Evolutionary conservation across 2,888 invertebrate genomes (phyloP), one percentile per base, ranked within the genome.

Genomic region (Chaetogeoica ovagalla): DNA sequence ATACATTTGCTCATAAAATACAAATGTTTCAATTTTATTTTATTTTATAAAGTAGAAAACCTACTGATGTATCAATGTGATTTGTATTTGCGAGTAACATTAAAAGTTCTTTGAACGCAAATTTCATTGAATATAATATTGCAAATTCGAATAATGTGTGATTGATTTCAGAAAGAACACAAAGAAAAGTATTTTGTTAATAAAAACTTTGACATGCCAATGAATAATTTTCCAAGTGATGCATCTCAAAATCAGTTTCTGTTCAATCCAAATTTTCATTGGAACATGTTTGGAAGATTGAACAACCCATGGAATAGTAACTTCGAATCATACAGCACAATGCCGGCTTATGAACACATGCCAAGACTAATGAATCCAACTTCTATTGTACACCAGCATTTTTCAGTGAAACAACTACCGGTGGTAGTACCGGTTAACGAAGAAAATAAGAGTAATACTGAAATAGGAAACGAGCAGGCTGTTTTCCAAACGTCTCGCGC

Each of bases 301-400:
- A 11, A 1, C 3, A 19, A 63, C n/a, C 13, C 39, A 74, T 19
- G 23, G 48, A 63, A 55, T 23, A 37, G 63, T 55, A 43, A 70
- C 63, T 6, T 19, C n/a, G 2, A 3, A 5, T 55, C 55, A 4
- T 48, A 13, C 48, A 57, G 37, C 15, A 62, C 52, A 37, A 69
- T 71, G 39, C 17, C 43, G 30, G 1, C 30, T 9, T 43, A 43
- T 39, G 15, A 71, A 55, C 57, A 43, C 57, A 70, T 71, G 23
- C 65, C 71, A n/a, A n/a, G 15, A 2, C 17, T 82, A 30, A 30
- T 30, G 30, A 30, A 30, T 23, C 82, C 83, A 9, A 82, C 82
- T n/a, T 82, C 83, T 11, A 82, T 82, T 55, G 69, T 83, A 39
- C 30, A 68, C 17, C 55, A 39, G 13, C 23, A 3, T 39, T 83